Percentiles rank a stretch among this genome's conserved stretches.
Conservation (phyloP, 2,888 invertebrate genomes). For the Cryptops parisi region DNA sequence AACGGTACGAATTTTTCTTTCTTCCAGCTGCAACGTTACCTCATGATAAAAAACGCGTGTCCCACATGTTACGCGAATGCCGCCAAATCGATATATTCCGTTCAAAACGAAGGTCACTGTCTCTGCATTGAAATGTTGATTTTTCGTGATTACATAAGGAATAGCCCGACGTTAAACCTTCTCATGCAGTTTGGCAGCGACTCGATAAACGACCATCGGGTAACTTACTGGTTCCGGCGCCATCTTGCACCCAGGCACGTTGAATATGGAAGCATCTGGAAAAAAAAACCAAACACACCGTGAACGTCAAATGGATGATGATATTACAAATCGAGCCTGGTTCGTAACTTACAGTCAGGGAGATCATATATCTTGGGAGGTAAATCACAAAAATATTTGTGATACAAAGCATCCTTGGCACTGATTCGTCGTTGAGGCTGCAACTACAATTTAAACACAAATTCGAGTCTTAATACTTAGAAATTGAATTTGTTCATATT, state of each 20-base stretch:
- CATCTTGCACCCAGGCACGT: slow-evolving; percentile 78
- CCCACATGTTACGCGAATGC: no score
- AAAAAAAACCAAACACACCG: slow-evolving; percentile 31
- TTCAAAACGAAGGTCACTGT: no score
- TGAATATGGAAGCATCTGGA: slow-evolving; percentile 89
- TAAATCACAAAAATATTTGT: slow-evolving; percentile 80
- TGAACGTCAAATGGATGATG: not conserved
- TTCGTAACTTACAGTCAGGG: slow-evolving; percentile 74
- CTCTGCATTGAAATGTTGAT: no score
- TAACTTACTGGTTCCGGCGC: slow-evolving; percentile 46
- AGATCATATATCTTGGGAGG: slow-evolving; percentile 79
- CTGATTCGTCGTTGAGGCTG: slow-evolving; percentile 72
- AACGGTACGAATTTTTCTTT: no score
- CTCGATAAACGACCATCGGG: slow-evolving; percentile 4
- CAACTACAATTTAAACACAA: no score
- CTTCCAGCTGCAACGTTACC: no score
- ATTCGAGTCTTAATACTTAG: no score
- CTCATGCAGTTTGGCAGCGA: slow-evolving; percentile 2
- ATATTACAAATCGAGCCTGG: no score
- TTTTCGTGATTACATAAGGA: no score
- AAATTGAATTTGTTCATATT: no score
- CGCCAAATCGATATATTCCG: no score
- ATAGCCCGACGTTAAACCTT: not conserved
- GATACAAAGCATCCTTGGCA: slow-evolving; percentile 70
- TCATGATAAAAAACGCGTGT: no score